Conservation (phyloP, 2,888 invertebrate species). For the Pristionchus fissidentatus region DNA sequence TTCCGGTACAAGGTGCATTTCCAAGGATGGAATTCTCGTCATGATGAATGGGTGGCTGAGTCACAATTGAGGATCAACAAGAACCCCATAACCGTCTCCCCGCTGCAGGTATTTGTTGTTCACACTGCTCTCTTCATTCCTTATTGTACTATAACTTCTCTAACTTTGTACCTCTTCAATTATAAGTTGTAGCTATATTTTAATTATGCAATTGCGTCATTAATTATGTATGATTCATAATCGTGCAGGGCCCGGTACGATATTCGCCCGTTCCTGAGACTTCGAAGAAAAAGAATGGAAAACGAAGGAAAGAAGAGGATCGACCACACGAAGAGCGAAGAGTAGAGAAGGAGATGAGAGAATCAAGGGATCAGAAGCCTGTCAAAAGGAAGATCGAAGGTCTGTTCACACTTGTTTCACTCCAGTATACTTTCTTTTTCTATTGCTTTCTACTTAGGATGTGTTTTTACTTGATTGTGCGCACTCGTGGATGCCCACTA, state of each 20-base stretch:
- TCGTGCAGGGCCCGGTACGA: slow-evolving; percentile 10
- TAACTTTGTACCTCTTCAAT: background rate
- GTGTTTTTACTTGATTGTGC: background rate
- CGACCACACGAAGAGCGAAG: background rate
- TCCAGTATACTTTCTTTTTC: background rate
- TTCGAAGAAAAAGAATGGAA: slow-evolving; percentile 40
- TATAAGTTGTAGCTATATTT: background rate
- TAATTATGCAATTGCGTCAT: background rate
- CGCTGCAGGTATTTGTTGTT: background rate
- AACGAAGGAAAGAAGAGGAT: background rate
- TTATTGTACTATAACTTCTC: background rate
- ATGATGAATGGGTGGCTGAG: slow-evolving; percentile 44
- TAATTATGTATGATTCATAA: background rate
- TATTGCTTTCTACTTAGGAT: background rate
- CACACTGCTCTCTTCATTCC: background rate
- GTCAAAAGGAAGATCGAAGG: slow-evolving; percentile 31
- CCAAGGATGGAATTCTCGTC: slow-evolving; percentile 29
- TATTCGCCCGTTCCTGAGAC: slow-evolving; percentile 31
- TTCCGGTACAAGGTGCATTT: slow-evolving; percentile 38
- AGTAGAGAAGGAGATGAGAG: background rate
- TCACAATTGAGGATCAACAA: slow-evolving; percentile 37
- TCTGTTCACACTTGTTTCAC: background rate
- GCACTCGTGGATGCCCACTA: too few species aligned
- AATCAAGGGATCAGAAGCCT: slow-evolving; percentile 11
- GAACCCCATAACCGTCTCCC: background rate